Percentiles rank a stretch among this genome's conserved stretches.
Evolutionary conservation across 1,140 invertebrate species (phyloP).

Genomic region (Hylyphantes graminicola): DNA sequence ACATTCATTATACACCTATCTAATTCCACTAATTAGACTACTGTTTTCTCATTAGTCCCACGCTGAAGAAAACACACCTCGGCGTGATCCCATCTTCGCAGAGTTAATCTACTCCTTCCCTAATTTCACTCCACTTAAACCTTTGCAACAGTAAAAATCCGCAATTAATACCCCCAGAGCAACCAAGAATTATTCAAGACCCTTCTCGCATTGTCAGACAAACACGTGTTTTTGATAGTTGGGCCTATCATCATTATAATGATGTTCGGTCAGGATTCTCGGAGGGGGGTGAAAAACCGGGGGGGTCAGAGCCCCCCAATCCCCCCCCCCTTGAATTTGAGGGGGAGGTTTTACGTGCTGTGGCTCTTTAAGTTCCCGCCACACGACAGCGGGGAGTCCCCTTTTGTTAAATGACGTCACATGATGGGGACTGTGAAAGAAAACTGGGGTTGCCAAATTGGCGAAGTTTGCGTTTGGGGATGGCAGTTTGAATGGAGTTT

Average conservation of each 20-base stretch:
- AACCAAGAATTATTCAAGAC: constrained; percentile 24
- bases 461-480: too few relatives aligned
- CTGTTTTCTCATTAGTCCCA: too few relatives aligned
- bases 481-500: too few relatives aligned
- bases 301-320: constrained; percentile 21
- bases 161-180: background rate
- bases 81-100: too few relatives aligned
- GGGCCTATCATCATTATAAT: constrained; percentile 52
- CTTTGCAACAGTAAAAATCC: too few relatives aligned
- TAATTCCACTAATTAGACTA: too few relatives aligned
- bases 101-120: too few relatives aligned
- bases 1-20: too few relatives aligned
- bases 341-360: constrained; percentile 34
- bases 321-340: constrained; percentile 19
- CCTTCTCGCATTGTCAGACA: constrained; percentile 35
- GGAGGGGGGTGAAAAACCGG: background rate
- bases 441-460: too few relatives aligned
- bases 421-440: background rate
- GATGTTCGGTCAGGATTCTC: constrained; percentile 3
- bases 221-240: constrained; percentile 57
- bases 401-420: constrained; percentile 51
- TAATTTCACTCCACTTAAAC: too few relatives aligned
- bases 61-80: too few relatives aligned
- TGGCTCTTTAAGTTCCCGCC: constrained; percentile 50
- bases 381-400: constrained; percentile 1